Evolutionary conservation across 2,797 vertebrate species (phyloP), one percentile per base, ranked within the genome.

Genomic region (Myoxocephalus aenaeus): DNA sequence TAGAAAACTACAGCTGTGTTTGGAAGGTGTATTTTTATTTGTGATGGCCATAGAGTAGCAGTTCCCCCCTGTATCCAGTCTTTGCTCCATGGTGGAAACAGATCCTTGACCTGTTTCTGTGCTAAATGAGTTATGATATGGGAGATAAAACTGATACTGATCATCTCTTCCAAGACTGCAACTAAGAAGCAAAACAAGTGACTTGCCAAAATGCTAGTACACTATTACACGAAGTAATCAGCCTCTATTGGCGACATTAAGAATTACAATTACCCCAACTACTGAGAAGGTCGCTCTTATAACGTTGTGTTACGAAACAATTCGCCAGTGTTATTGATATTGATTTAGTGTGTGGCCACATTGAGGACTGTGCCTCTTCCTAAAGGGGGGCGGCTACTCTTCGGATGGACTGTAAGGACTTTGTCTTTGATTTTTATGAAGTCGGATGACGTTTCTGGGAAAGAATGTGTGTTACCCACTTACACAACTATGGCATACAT

Each of bases 391-490:
- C 14, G 22, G 5, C 48, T 1, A 14, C 62, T 71, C 32, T 17
- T 54, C 3, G 46, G 42, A 40, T 53, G 65, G 74, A 40, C 67
- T 73, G 70, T 54, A 40, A 10, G 29, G 40, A 62, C 42, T 72
- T 5, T 38, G 18, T 73, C 42, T 85, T 77, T 80, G 20, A 50
- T 66, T 71, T 40, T 72, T 13, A 40, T 58, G 12, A 58, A 25
- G 46, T 54, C 27, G 29, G 38, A 61, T 40, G 29, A 40, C 7
- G 17, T 81, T 78, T 73, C 63, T 74, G 58, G 22, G 68, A 34
- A 79, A 38, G 57, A 82, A 87, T 73, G 77, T 85, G 68, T 85
- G 68, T 42, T 74, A 36, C 20, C 62, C 50, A 63, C 72, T 51
- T 65, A 44, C 53, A 72, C 29, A 79, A 53, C 54, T 42, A 65